phyloP scores from a whole-genome alignment of 2,888 invertebrate genomes.

The Melangyna quadrimaculata region DNA sequence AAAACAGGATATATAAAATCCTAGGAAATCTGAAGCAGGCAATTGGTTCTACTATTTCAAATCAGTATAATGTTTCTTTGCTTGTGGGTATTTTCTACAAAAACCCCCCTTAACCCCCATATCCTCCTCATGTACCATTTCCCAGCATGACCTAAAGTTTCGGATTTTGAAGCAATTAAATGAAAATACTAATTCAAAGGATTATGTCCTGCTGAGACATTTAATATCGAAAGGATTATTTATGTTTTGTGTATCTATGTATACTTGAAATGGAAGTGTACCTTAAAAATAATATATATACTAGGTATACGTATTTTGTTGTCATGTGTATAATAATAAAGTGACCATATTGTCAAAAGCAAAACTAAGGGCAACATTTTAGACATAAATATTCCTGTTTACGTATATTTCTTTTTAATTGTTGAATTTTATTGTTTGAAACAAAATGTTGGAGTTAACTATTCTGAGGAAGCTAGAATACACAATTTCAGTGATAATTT shows the following conservation, averaged over 20 bases:
- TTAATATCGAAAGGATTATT: constrained; percentile 73
- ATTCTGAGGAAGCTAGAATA: too few species aligned
- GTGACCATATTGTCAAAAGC: not conserved
- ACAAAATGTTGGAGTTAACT: too few species aligned
- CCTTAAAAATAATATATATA: constrained; percentile 7
- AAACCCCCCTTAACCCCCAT: not conserved
- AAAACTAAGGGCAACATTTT: not conserved
- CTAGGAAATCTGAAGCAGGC: constrained; percentile 43
- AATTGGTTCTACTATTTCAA: constrained; percentile 33
- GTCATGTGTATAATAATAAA: too few species aligned
- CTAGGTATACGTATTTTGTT: too few species aligned
- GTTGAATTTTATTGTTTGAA: too few species aligned
- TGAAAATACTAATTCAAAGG: constrained; percentile 71
- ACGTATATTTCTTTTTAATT: not conserved
- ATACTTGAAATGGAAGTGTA: not conserved
- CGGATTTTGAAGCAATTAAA: constrained; percentile 69
- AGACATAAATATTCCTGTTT: not conserved
- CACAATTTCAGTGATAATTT: not conserved
- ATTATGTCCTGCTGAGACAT: constrained; percentile 73
- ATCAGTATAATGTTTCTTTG: not conserved
- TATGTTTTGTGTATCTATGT: constrained; percentile 62
- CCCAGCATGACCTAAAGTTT: constrained; percentile 50
- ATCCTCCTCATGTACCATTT: not conserved
- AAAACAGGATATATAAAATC: constrained; percentile 4
- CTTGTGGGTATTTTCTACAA: not conserved